These are phyloP conservation scores for Gymnothorax reevesii DNA, from an alignment of 2,797 vertebrate genomes.

Conservation along the genomic window DNA sequence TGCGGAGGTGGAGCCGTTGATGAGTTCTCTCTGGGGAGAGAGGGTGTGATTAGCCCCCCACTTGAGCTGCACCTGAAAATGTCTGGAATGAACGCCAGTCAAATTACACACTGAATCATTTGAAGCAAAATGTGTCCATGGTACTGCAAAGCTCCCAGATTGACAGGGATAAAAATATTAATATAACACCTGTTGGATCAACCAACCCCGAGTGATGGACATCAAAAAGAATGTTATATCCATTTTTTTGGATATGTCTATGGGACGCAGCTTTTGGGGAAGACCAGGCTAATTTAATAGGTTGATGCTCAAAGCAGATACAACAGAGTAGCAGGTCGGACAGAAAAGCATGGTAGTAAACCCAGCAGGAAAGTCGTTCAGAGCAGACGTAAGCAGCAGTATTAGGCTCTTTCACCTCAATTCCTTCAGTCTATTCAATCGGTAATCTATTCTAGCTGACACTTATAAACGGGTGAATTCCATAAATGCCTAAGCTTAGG, in stretches of 20 bases:
- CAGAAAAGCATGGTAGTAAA: too few relatives aligned
- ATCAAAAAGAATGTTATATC: neutral
- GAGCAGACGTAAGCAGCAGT: neutral
- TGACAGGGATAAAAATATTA: neutral
- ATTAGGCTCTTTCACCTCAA: neutral
- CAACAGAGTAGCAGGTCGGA: too few relatives aligned
- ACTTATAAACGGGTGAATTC: neutral
- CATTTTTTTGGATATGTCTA: neutral
- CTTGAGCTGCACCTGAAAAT: slow-evolving; percentile 1
- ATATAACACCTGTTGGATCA: neutral
- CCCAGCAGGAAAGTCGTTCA: too few relatives aligned
- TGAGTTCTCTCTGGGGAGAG: neutral
- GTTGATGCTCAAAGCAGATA: too few relatives aligned
- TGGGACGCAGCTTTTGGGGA: too few relatives aligned
- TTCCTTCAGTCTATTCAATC: neutral
- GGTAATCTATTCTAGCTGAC: slow-evolving; percentile 3
- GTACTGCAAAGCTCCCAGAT: neutral
- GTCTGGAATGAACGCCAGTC: neutral
- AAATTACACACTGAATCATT: neutral
- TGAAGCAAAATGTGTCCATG: neutral
- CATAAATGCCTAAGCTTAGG: slow-evolving; percentile 11
- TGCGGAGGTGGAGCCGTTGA: neutral
- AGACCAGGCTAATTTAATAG: too few relatives aligned
- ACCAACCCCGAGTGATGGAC: neutral
- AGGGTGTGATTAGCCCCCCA: neutral